Conservation (phyloP, 1,140 invertebrate species). For the Sycobia sp. region DNA sequence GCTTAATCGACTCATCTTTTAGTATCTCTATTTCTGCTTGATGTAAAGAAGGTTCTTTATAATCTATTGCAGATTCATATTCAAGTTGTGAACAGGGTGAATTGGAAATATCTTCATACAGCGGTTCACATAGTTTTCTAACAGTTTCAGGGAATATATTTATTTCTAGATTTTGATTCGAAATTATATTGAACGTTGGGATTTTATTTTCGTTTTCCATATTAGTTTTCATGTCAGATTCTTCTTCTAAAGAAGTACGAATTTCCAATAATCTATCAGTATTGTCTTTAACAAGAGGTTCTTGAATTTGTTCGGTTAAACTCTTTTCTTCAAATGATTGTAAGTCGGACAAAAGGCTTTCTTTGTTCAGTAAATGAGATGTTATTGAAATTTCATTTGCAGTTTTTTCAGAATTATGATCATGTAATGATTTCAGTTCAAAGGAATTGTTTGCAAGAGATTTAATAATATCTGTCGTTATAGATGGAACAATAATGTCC, state of each 20-base stretch:
- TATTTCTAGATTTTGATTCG: neutral
- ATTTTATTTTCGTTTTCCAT: neutral
- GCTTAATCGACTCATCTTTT: neutral
- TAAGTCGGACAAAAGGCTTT: neutral
- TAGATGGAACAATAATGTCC: constrained; percentile 4
- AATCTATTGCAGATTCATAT: constrained; percentile 2
- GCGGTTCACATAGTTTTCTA: constrained; percentile 4
- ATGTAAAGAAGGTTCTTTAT: neutral
- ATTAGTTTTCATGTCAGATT: neutral
- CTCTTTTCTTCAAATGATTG: constrained; percentile 9
- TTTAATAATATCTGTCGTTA: neutral
- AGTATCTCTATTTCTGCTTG: neutral
- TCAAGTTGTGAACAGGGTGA: constrained; percentile 12
- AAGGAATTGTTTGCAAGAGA: no score
- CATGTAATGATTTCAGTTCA: neutral
- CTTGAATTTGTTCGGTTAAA: neutral
- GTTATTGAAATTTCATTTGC: neutral
- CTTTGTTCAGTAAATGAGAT: neutral
- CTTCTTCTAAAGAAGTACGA: neutral
- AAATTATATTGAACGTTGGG: no score
- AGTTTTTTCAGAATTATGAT: neutral
- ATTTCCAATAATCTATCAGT: neutral
- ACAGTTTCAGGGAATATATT: neutral
- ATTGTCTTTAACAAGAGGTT: neutral
- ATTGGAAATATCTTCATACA: constrained; percentile 28